Base-by-base conservation (phyloP, 1,140 invertebrate species). In the Procambarus clarkii region DNA sequence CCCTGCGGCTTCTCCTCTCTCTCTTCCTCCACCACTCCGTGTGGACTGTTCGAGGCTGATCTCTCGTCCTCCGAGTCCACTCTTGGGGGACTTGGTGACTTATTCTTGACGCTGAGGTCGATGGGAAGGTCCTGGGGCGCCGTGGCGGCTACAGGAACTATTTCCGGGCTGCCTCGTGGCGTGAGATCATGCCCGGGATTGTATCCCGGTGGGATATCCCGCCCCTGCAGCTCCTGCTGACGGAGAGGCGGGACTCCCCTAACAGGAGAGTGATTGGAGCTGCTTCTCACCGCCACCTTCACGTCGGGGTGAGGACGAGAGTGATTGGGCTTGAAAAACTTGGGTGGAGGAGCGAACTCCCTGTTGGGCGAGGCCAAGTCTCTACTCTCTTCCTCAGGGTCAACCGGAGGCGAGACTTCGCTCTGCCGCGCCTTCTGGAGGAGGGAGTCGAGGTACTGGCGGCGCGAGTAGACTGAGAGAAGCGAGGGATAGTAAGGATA, bases 361-460 rank as follows among this genome's bases (percentile, higher is more conserved):
- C 84, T 78, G 54, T 60, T 78, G 3, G 84, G 83, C 2, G 90
- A 91, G 24, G 58, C 64, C 21, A 80, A 34, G 48, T 87, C 78
- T 8, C 69, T 34, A 4, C 78, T 69, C 34, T 91, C 90, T 44
- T 86, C 90, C 34, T 91, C 90, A 44, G 11, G 60, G n/a, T 82
- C 90, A 9, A 77, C 74, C 3, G 76, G 69, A 18, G 83, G 34
- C 24, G 60, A 21, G 18, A 45, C 71, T 11, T 82, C 84, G 7
- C 44, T 79, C 44, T 91, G 83, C 76, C 78, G 84, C 45, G 84
- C 90, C 85, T 91, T 85, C 48, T 97, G 96, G 21, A 97, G 94
- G 45, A 97, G 96, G 5, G 96, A 96, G 92, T 97, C 97, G 90
- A 97, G 94, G 93, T 96, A 97, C 93, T 97, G 96, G 74, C 96